These are phyloP conservation scores for Cynocephalus volans DNA, from an alignment of 2,113 vertebrate species.

Conservation along the genomic window DNA sequence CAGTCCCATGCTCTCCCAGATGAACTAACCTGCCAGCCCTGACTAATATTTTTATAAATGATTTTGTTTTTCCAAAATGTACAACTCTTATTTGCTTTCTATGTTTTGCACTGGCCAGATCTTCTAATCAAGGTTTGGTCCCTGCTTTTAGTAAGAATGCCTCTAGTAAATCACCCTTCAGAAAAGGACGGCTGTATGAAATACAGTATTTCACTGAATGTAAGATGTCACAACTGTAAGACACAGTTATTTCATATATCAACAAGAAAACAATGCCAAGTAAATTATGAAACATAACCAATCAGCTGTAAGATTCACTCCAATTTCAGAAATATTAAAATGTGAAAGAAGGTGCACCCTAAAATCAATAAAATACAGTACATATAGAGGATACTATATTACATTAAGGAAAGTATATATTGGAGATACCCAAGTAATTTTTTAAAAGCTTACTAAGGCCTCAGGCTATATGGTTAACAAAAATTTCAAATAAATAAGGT, in stretches of 20 bases:
- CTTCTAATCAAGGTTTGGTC: constrained; percentile 33
- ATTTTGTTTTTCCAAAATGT: background rate
- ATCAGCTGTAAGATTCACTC: background rate
- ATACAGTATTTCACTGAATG: background rate
- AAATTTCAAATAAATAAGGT: constrained; percentile 27
- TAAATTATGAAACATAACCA: constrained; percentile 10
- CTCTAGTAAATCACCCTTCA: constrained; percentile 29
- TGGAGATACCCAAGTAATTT: background rate
- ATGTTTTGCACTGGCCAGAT: background rate
- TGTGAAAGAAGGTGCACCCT: too few species aligned
- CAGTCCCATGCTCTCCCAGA: too few species aligned
- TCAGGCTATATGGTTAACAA: background rate
- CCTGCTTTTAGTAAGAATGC: background rate
- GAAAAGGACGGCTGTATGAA: background rate
- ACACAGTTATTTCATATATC: constrained; percentile 32
- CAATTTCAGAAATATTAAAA: too few species aligned
- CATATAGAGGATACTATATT: background rate
- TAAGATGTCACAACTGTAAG: background rate
- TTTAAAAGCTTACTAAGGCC: constrained; percentile 24
- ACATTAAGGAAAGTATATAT: background rate
- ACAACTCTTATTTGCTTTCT: background rate
- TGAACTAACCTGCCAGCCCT: too few species aligned
- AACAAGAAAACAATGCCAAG: constrained; percentile 7
- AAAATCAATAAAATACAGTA: constrained; percentile 21
- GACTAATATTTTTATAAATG: background rate